Base-by-base conservation (phyloP, 2,797 vertebrate genomes). In the Acrossocheilus wenchowensis region DNA sequence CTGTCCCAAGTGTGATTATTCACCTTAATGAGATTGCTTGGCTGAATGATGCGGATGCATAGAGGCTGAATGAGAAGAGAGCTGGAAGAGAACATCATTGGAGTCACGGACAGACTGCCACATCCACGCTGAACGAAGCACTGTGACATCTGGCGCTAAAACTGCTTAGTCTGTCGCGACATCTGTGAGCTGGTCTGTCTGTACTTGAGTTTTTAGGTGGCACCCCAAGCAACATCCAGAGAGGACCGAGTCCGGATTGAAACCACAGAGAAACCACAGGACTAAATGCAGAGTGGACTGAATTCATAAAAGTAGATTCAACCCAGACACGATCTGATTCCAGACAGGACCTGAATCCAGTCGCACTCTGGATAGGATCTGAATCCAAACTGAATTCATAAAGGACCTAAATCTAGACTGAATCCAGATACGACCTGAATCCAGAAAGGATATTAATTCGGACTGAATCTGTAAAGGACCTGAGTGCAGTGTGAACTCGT, bases 61-160 rank as follows among this genome's bases (percentile, higher is more conserved):
- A 86, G 68, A 80, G 52, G 48, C 78, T 81, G 78, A 86, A 81
- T 81, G 52, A 81, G 39, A 82, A 60, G 60, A 88, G 68, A 71
- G 48, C 83, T 73, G 86, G 66, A 74, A 64, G 39, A 48, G 62
- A 79, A 69, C 81, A 62, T 84, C 45, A 30, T 45, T 52, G 75
- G 69, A 80, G 57, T 81, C 78, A 75, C 77, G 54, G 82, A 81
- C 85, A 62, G 64, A 87, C 78, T 48, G 60, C 60, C 75, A 81
- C 84, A 86, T 74, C 78, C 60, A 78, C 73, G 78, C 54, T 52
- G 54, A 84, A 83, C 72, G 69, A 84, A 87, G 81, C 82, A 78
- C 52, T 50, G 73, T 78, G 83, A 79, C 83, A 78, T 72, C 81
- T 78, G 83, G 60, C 69, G 50, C 64, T 69, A 52, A 82, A 88